These are phyloP conservation scores for Ailurus styani DNA, from an alignment of 2,113 vertebrate genomes.

Conservation along the genomic window DNA sequence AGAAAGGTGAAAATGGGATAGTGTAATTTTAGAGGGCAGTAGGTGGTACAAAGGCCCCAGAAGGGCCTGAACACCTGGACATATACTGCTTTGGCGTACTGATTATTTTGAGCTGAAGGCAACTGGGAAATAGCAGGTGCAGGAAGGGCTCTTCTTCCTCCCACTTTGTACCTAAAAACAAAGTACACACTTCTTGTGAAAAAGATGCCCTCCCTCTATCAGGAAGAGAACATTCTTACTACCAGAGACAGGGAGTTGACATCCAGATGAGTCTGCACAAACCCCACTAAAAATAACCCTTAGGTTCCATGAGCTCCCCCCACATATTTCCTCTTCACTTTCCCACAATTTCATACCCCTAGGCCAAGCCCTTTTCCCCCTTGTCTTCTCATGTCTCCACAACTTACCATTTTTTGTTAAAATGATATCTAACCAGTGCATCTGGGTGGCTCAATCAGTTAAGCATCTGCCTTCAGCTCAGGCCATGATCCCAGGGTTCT, in stretches of 20 bases:
- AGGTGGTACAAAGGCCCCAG: not conserved
- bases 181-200: not conserved
- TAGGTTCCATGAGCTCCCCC: not conserved
- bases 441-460: too few relatives aligned
- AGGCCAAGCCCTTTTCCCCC: not conserved
- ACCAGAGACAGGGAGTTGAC: not conserved
- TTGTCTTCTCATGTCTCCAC: not conserved
- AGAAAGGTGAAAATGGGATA: not conserved
- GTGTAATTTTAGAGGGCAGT: not conserved
- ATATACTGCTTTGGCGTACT: not conserved
- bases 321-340: not conserved
- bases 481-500: too few relatives aligned
- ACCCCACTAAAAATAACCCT: not conserved
- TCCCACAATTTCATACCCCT: not conserved
- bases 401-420: not conserved
- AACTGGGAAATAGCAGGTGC: not conserved
- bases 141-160: not conserved
- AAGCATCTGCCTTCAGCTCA: too few relatives aligned
- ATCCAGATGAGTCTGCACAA: not conserved
- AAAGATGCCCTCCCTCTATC: not conserved
- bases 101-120: not conserved
- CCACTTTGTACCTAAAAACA: not conserved
- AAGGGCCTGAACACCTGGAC: not conserved
- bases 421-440: not conserved
- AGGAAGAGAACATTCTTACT: not conserved